Evolutionary conservation across 2,113 vertebrate genomes (phyloP), one percentile per base, ranked within the genome.

Genomic region (Ploceus nigricollis): DNA sequence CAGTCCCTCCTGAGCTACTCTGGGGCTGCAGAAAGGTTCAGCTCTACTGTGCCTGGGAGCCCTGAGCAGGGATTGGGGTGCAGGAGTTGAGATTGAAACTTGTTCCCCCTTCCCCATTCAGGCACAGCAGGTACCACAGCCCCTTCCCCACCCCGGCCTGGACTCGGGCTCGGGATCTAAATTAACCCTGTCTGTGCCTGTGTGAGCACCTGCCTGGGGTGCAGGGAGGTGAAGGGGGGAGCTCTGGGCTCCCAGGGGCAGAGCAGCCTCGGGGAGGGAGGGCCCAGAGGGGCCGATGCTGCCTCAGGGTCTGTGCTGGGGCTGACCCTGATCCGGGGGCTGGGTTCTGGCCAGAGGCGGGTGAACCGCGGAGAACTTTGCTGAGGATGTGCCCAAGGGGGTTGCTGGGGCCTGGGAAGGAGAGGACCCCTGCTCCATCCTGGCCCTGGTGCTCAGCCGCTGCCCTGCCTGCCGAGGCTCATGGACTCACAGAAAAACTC

Each of bases 71-170:
- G 37, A 10, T 0, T 19, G 37, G 27, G 11, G 35, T 14, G 8
- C 27, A 6, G 30, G 51, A 25, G 51, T 1, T 13, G 24, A 40
- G 16, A 3, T 3, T 40, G 19, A 39, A 39, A 11, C 17, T 33
- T 24, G 10, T 60, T 10, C 13, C 31, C 37, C 20, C 5, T n/a
- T n/a, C n/a, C n/a, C 11, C 5, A 10, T 23, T 40, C 9, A 28
- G n/a, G 10, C 22, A 13, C 13, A 17, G 76, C 16, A 4, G 50
- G 20, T 19, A 2, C 4, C 20, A 2, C 15, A 37, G 0, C 17
- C 2, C 0, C 2, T 64, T 50, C 37, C 54, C 33, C 8, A 6
- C 1, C 0, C 2, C 5, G 40, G 15, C 18, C 39, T 15, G n/a
- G 6, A 16, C 30, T 81, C 14, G 1, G 16, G 11, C 54, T 72